Evolutionary conservation across 2,797 vertebrate genomes (phyloP).

Genomic region (Siniperca obscura): DNA sequence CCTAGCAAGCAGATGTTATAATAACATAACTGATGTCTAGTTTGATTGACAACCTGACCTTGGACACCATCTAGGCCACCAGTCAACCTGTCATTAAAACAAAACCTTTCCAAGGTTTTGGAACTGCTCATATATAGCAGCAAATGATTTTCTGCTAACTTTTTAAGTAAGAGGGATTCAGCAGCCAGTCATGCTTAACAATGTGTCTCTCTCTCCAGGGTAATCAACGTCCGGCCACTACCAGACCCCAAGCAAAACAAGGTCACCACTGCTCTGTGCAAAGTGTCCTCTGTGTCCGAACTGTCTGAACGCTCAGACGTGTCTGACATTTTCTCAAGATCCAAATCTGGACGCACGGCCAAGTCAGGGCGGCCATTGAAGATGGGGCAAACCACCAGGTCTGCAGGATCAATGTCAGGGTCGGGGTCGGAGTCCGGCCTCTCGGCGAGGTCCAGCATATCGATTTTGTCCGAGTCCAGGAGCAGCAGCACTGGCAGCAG

Average conservation of each 20-base stretch:
- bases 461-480: constrained; percentile 24
- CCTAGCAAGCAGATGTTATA: no score
- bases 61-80: not conserved
- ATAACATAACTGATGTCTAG: not conserved
- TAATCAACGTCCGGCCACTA: constrained; percentile 22
- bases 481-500: constrained; percentile 49
- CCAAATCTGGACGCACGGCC: constrained; percentile 42
- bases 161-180: not conserved
- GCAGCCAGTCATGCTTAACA: not conserved
- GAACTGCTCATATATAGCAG: no score
- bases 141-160: not conserved
- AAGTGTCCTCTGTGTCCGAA: constrained; percentile 73
- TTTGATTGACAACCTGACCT: not conserved
- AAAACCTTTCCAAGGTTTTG: not conserved
- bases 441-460: constrained; percentile 54
- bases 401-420: constrained; percentile 23
- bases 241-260: constrained; percentile 60
- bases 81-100: not conserved
- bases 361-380: constrained; percentile 35
- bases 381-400: constrained; percentile 12
- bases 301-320: constrained; percentile 67
- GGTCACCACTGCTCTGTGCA: constrained; percentile 69
- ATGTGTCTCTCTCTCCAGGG: constrained; percentile 43
- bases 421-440: constrained; percentile 38
- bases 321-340: constrained; percentile 66